Conservation (phyloP, 2,888 invertebrate species). For the Oligia strigilis region DNA sequence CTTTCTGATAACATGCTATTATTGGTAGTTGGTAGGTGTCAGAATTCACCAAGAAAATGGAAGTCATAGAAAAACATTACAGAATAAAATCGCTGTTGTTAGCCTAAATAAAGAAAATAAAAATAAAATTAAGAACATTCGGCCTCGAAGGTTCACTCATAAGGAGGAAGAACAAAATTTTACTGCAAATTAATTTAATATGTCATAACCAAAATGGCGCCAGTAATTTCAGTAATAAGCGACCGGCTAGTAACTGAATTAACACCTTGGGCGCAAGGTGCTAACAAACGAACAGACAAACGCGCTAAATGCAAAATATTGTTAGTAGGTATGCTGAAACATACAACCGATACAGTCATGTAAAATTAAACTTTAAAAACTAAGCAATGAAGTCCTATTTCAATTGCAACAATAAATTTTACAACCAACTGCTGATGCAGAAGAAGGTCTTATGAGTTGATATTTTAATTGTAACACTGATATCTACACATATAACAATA, state of each 20-base stretch:
- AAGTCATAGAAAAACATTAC: background rate
- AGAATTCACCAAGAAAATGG: background rate
- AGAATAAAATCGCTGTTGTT: background rate
- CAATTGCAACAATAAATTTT: conserved; percentile 16
- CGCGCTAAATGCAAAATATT: conserved; percentile 52
- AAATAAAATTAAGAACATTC: too few species aligned
- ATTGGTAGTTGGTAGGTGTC: background rate
- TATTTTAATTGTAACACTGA: background rate
- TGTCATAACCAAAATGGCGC: conserved; percentile 20
- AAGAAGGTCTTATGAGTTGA: conserved; percentile 24
- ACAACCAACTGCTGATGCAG: conserved; percentile 19
- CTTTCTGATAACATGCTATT: background rate
- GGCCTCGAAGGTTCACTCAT: background rate
- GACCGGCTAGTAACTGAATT: conserved; percentile 73
- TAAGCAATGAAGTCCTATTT: background rate
- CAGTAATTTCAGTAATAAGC: conserved; percentile 53
- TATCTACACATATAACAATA: background rate
- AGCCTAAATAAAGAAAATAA: too few species aligned
- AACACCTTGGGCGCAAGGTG: conserved; percentile 69
- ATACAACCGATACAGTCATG: background rate
- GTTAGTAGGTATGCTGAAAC: conserved; percentile 31
- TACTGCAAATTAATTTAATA: background rate
- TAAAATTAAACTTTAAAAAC: conserved; percentile 13
- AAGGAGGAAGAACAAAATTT: too few species aligned
- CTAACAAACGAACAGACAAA: conserved; percentile 67